A percentile compares a stretch with the other conserved stretches of the same genome.
Evolutionary conservation across 2,113 vertebrate species (phyloP).

Genomic region (Lucifuga dentata): DNA sequence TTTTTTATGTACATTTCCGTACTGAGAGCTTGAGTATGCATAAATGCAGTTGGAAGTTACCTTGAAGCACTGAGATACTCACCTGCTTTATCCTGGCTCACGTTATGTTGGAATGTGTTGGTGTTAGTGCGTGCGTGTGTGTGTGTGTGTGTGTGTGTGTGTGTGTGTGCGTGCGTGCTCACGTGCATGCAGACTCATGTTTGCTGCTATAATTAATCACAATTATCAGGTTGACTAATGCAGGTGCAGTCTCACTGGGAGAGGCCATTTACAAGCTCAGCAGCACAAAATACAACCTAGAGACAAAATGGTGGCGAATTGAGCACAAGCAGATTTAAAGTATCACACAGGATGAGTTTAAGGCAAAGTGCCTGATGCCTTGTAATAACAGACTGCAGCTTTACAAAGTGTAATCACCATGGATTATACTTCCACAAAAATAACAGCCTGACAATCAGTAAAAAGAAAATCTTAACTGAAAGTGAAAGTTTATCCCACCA

Average conservation of each 20-base stretch:
- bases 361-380: neutral
- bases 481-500: no score
- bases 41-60: conserved; percentile 27
- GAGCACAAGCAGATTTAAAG: conserved; percentile 24
- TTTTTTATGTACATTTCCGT: conserved; percentile 5
- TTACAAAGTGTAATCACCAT: no score
- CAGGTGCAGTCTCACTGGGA: conserved; percentile 73
- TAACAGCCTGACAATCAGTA: no score
- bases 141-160: neutral
- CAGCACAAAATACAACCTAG: conserved; percentile 53
- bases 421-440: no score
- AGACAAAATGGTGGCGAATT: conserved; percentile 62
- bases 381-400: no score
- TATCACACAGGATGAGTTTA: conserved; percentile 18
- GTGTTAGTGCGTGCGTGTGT: conserved; percentile 1
- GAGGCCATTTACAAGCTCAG: conserved; percentile 72
- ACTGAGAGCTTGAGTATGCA: neutral
- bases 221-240: conserved; percentile 79
- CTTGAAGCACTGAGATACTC: conserved; percentile 2
- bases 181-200: conserved; percentile 6
- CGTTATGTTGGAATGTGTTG: neutral
- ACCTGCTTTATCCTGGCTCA: conserved; percentile 5
- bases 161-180: neutral
- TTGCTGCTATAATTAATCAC: conserved; percentile 76
- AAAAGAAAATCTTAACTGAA: no score